Base-by-base conservation (phyloP, 2,888 invertebrate genomes). In the Drosophila buzzatii region DNA sequence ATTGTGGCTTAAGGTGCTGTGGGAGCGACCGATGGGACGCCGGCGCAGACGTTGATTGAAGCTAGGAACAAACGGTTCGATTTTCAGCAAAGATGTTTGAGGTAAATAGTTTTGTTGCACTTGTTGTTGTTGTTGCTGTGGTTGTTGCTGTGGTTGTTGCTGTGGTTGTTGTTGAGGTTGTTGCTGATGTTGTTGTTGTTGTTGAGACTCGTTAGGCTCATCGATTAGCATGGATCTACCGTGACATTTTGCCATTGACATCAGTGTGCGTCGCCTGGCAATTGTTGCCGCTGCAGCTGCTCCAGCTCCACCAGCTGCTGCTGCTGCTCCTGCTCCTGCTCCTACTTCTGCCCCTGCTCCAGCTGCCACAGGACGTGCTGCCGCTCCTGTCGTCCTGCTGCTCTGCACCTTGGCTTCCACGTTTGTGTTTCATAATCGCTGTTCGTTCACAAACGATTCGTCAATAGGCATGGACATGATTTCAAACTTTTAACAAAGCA, bases 11-110 rank as follows among this genome's bases (percentile, higher is more conserved):
- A 93, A 79, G 42, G 93, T 93, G 80, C 93, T 93, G 76, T 93
- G 92, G 41, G 93, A 93, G 76, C 93, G 92, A 74, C 91, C 91
- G 77, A 92, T 91, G 67, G 91, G 91, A 82, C 92, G 92, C 42
- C 85, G 86, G 70, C 91, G 90, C 73, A 92, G 89, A 76, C 92
- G 89, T 79, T 91, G 85, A 70, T 90, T 91, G 70, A 92, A 90
- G 83, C 91, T 92, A 92, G 93, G 93, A 90, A 93, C 92, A 80
- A 93, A 93, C 61, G 93, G 93, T 91, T 93, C 93, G 68, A 93
- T 93, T 91, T 93, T 93, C 86, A 93, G 90, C 90, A 93, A 88
- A 82, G 91, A 90, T 72, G 92, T 90, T 89, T 92, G 93, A 92
- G 93, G 92, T 91, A 92, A 85, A 80, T 91, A 85, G 82, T 84